These are phyloP conservation scores for Phengaris arion DNA, from an alignment of 2,888 invertebrate species.

Conservation along the genomic window DNA sequence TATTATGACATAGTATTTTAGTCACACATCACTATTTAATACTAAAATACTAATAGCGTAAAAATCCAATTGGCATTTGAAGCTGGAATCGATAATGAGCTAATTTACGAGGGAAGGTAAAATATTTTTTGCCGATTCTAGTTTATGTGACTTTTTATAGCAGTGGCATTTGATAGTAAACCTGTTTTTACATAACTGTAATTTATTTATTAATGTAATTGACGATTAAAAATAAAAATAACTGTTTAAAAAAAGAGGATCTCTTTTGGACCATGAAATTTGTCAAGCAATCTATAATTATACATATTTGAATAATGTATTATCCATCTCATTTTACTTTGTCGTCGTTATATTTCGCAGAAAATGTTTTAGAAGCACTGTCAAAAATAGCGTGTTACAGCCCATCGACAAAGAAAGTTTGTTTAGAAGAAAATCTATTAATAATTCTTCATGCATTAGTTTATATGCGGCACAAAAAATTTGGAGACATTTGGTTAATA, in stretches of 20 bases:
- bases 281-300: not conserved
- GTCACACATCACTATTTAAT: too few relatives aligned
- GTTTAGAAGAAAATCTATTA: constrained; percentile 1
- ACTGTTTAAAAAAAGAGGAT: not conserved
- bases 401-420: constrained; percentile 7
- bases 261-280: not conserved
- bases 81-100: constrained; percentile 17
- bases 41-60: not conserved
- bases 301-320: not conserved
- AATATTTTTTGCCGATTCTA: constrained; percentile 20
- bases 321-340: not conserved
- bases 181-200: constrained; percentile 4
- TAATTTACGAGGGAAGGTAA: constrained; percentile 17
- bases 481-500: constrained; percentile 47
- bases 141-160: constrained; percentile 11
- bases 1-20: too few relatives aligned
- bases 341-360: not conserved
- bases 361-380: not conserved
- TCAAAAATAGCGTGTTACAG: not conserved
- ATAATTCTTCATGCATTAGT: constrained; percentile 35
- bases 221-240: not conserved
- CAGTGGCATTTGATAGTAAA: constrained; percentile 16
- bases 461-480: constrained; percentile 49
- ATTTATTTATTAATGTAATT: constrained; percentile 1
- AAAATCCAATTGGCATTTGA: constrained; percentile 13